Evolutionary conservation across 2,888 invertebrate species (phyloP), one percentile per base, ranked within the genome.

Genomic region (Pemphredon lugubris): DNA sequence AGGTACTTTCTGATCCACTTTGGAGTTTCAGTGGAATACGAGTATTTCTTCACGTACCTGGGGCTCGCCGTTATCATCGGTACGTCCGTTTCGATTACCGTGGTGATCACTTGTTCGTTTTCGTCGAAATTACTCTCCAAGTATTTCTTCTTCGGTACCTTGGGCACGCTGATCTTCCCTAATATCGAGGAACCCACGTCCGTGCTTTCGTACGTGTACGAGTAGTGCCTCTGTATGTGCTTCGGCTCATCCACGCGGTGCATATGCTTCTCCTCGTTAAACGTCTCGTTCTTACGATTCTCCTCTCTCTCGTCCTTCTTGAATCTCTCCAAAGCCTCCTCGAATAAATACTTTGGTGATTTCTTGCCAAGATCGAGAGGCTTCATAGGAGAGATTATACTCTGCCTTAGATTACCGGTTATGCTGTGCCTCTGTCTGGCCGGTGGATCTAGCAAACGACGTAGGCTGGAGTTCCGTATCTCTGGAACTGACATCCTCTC

Each of bases 401-500:
- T 76, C 40, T 86, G 85, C 9, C 84, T 69, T 2, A 85, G 39
- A 40, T 79, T 86, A 0, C 88, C 87, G 1, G 87, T 84, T 40
- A 88, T 84, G 57, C 88, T 88, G 69, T 88, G 88, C 34, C 88
- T 78, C 59, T 88, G 88, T 42, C 87, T 87, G 1, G 73, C 50
- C 6, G 88, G 88, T 0, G 88, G 86, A 61, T 88, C 88, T 6
- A 88, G 71, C 18, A 88, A 45, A 23, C 88, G 73, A 1, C 88
- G 73, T 0, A 88, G 67, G 53, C 88, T 88, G 2, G 88, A 85
- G 30, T 86, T 88, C 7, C 88, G 77, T 23, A 88, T 88, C 51
- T 88, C 88, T 0, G 88, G 88, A 0, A 88, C 88, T 1, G 88
- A 88, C 84, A 88, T 86, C 18, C 88, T 81, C 53, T 88, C 88